phyloP scores from a whole-genome alignment of 2,797 vertebrate species.

The Loris lydekkerianus region DNA sequence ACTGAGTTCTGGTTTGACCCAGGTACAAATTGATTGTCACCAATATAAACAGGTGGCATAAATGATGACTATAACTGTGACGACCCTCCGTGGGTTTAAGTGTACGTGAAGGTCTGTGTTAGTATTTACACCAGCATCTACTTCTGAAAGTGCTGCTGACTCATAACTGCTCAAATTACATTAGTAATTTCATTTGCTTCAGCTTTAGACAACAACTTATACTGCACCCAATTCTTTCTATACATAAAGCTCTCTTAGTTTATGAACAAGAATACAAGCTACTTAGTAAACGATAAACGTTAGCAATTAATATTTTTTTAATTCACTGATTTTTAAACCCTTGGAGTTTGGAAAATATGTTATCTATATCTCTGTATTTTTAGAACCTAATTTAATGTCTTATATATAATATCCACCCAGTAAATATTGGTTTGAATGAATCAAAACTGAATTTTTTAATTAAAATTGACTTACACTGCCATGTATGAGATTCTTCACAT shows the following conservation, averaged over 20 bases:
- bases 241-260: background rate
- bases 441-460: background rate
- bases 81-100: accelerated
- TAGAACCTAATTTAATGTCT: background rate
- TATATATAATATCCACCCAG: background rate
- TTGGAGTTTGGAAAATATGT: background rate
- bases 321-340: background rate
- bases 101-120: background rate
- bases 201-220: background rate
- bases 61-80: background rate
- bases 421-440: background rate
- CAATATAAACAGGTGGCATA: background rate
- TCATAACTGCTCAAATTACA: background rate
- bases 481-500: background rate
- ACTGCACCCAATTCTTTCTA: background rate
- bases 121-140: background rate
- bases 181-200: background rate
- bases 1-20: background rate
- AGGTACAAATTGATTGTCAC: background rate
- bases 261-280: background rate
- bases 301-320: background rate
- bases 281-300: background rate
- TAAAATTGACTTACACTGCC: background rate
- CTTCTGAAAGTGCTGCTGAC: background rate
- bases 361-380: background rate